These are phyloP conservation scores for Catagonus wagneri DNA, from an alignment of 2,113 vertebrate genomes.

Conservation along the genomic window DNA sequence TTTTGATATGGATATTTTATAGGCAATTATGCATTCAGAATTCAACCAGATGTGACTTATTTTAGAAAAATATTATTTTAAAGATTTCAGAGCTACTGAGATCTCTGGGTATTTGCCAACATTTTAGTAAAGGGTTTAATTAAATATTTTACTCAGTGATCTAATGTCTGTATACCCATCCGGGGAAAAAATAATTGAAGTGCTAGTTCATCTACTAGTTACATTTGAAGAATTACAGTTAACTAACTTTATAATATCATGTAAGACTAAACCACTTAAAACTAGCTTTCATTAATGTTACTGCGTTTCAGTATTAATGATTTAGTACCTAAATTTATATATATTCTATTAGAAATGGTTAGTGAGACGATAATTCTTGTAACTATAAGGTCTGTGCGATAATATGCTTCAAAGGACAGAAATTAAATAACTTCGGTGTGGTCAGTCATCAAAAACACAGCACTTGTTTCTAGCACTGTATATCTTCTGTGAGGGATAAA, in stretches of 20 bases:
- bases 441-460: too few species aligned
- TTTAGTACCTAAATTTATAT: background rate
- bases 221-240: constrained; percentile 38
- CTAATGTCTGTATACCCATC: background rate
- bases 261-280: background rate
- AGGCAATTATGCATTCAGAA: background rate
- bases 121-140: background rate
- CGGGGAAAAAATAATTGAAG: background rate
- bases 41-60: background rate
- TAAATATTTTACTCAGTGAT: background rate
- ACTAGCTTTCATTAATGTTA: background rate
- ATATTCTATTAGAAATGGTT: background rate
- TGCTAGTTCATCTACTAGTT: background rate
- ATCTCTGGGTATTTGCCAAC: background rate
- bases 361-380: background rate
- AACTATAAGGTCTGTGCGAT: background rate
- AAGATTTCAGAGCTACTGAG: background rate
- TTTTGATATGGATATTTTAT: background rate
- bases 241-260: background rate
- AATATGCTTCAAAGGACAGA: background rate
- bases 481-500: background rate
- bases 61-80: background rate
- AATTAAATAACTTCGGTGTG: background rate
- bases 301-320: background rate
- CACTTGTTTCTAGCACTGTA: background rate